Percentiles rank a stretch among this genome's conserved stretches.
These are phyloP conservation scores for Diabrotica undecimpunctata DNA, from an alignment of 1,140 invertebrate species.

Conservation along the genomic window DNA sequence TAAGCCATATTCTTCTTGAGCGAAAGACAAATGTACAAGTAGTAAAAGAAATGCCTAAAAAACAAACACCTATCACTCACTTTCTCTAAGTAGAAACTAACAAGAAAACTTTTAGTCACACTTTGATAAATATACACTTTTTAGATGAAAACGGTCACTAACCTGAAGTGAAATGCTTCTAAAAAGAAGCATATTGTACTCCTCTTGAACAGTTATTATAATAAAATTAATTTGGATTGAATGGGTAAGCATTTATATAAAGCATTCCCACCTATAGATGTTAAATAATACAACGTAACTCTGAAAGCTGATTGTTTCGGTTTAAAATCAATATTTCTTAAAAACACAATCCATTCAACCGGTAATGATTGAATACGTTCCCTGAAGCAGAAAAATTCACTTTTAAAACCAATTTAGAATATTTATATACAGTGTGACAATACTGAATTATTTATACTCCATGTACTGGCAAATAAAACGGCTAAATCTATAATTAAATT, in stretches of 20 bases:
- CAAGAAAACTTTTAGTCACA: neutral
- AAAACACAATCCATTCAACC: slow-evolving; percentile 21
- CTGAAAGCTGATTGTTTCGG: slow-evolving; percentile 17
- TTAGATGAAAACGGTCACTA: slow-evolving; percentile 10
- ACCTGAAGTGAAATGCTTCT: slow-evolving; percentile 19
- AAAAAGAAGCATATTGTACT: slow-evolving; percentile 20
- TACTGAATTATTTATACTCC: no score
- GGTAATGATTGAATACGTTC: slow-evolving; percentile 18
- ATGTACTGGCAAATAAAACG: no score
- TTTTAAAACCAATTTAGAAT: slow-evolving; percentile 13
- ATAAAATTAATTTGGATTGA: slow-evolving; percentile 17
- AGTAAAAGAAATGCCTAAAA: slow-evolving; percentile 10
- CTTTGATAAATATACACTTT: neutral
- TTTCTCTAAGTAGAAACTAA: neutral
- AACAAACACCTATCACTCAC: neutral
- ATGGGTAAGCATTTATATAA: slow-evolving; percentile 19
- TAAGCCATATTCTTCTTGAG: slow-evolving; percentile 12
- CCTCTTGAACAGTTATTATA: slow-evolving; percentile 4
- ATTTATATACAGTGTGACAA: slow-evolving; percentile 4
- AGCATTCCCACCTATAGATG: slow-evolving; percentile 14
- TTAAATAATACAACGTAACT: slow-evolving; percentile 17
- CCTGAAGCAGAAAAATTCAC: slow-evolving; percentile 14
- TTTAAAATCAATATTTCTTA: slow-evolving; percentile 21
- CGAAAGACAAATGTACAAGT: neutral
- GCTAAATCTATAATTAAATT: no score